A percentile compares a stretch with the other conserved stretches of the same genome.
phyloP scores from a whole-genome alignment of 2,797 vertebrate species.

The Trematomus bernacchii region DNA sequence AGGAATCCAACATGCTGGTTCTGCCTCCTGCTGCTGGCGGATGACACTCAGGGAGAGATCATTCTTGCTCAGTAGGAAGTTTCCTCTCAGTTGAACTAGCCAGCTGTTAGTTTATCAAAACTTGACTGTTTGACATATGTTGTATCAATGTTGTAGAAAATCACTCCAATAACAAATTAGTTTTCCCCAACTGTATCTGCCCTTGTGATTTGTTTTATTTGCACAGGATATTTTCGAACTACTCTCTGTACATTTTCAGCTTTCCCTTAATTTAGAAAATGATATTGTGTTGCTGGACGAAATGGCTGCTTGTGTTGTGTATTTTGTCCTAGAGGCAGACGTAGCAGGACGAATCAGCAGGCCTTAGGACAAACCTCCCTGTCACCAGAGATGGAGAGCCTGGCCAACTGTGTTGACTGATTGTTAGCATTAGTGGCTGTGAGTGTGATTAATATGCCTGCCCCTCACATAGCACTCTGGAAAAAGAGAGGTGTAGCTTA shows the following conservation, averaged over 20 bases:
- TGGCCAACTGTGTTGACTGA: constrained; percentile 89
- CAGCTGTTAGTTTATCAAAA: constrained; percentile 88
- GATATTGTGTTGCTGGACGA: constrained; percentile 23
- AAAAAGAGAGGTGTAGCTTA: constrained; percentile 82
- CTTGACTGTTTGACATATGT: constrained; percentile 86
- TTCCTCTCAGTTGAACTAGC: constrained; percentile 85
- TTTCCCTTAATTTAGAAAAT: constrained; percentile 35
- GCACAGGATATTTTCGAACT: neutral
- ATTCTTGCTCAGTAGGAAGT: constrained; percentile 84
- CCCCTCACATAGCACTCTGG: constrained; percentile 87
- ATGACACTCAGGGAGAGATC: constrained; percentile 86
- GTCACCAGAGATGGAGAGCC: constrained; percentile 91
- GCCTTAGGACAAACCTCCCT: constrained; percentile 89
- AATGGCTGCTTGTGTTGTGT: constrained; percentile 55
- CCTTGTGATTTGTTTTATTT: constrained; percentile 15
- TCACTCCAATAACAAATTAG: constrained; percentile 67
- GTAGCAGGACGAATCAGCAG: constrained; percentile 87
- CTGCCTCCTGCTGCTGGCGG: constrained; percentile 84
- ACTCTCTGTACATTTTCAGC: neutral
- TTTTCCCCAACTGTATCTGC: constrained; percentile 41
- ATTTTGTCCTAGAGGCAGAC: constrained; percentile 84
- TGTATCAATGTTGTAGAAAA: constrained; percentile 74
- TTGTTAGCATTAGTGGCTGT: constrained; percentile 93
- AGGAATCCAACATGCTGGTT: constrained; percentile 84
- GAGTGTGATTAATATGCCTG: constrained; percentile 96